These are phyloP conservation scores for Pachyseris speciosa DNA, from an alignment of 64 coral and sea anemone genomes.

Conservation along the genomic window DNA sequence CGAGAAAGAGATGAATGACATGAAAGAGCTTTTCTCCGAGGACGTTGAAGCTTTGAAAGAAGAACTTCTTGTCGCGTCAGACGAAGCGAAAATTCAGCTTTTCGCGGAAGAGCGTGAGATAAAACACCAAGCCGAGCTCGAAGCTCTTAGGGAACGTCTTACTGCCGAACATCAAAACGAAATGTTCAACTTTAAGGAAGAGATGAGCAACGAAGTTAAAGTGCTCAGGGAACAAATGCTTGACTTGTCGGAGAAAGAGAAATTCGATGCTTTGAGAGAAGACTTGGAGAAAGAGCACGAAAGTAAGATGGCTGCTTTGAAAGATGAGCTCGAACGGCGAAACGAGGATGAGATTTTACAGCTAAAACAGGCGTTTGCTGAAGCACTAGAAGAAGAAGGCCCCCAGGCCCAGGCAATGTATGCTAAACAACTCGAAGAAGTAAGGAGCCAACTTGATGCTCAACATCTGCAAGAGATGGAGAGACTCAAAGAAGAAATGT, in stretches of 20 bases:
- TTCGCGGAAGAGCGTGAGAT: constrained; percentile 79
- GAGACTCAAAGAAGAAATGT: constrained; percentile 36
- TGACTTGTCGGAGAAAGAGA: constrained; percentile 78
- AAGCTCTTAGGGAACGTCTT: constrained; percentile 67
- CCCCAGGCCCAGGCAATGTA: not conserved
- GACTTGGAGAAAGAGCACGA: constrained; percentile 61
- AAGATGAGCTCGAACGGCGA: constrained; percentile 58
- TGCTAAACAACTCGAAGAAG: not conserved
- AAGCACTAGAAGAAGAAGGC: constrained; percentile 27
- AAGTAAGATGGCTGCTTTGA: constrained; percentile 40
- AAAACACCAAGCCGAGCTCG: constrained; percentile 78
- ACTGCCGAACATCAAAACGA: constrained; percentile 67
- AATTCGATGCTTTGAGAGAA: constrained; percentile 78
- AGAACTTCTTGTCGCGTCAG: constrained; percentile 75
- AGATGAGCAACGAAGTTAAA: constrained; percentile 68
- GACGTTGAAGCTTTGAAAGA: constrained; percentile 75
- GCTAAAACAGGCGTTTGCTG: constrained; percentile 52
- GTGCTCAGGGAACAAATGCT: constrained; percentile 78
- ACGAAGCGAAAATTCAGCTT: constrained; percentile 78
- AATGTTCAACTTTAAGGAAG: constrained; percentile 55
- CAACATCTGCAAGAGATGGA: constrained; percentile 72
- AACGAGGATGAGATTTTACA: constrained; percentile 70
- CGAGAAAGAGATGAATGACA: constrained; percentile 67
- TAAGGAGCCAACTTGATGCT: constrained; percentile 25
- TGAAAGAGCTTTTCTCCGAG: constrained; percentile 59